These are phyloP conservation scores for Argynnis bischoffii DNA, from an alignment of 2,888 invertebrate genomes.

Conservation along the genomic window DNA sequence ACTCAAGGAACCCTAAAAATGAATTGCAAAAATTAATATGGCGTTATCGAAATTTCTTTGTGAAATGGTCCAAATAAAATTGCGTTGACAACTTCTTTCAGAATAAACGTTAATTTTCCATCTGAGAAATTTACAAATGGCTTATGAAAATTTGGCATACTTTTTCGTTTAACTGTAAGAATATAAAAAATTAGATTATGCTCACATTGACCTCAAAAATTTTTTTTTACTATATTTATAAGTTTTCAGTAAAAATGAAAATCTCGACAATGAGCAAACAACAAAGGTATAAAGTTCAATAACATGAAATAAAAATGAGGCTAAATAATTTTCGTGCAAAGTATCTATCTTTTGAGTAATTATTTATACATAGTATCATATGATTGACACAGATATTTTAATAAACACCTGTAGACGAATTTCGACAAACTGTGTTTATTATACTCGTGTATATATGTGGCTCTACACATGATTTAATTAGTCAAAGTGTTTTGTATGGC, in stretches of 20 bases:
- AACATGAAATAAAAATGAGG: too few relatives aligned
- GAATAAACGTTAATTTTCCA: conserved; percentile 53
- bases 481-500: too few relatives aligned
- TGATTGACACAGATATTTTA: too few relatives aligned
- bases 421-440: too few relatives aligned
- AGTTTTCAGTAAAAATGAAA: neutral
- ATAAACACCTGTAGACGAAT: too few relatives aligned
- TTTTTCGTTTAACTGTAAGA: conserved; percentile 48
- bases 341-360: too few relatives aligned
- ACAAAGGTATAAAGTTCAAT: too few relatives aligned
- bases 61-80: conserved; percentile 24
- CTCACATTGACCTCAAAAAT: conserved; percentile 5
- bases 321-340: too few relatives aligned
- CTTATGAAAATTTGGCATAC: conserved; percentile 52
- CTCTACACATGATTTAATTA: too few relatives aligned
- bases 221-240: neutral
- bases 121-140: conserved; percentile 53
- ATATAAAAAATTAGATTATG: conserved; percentile 43
- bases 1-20: neutral
- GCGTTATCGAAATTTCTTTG: conserved; percentile 4
- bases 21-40: conserved; percentile 1
- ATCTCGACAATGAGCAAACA: too few relatives aligned
- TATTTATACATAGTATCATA: too few relatives aligned
- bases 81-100: conserved; percentile 30
- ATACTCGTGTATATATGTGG: too few relatives aligned